Evolutionary conservation across 2,888 invertebrate species (phyloP).

Genomic region (Parthenolecanium corni): DNA sequence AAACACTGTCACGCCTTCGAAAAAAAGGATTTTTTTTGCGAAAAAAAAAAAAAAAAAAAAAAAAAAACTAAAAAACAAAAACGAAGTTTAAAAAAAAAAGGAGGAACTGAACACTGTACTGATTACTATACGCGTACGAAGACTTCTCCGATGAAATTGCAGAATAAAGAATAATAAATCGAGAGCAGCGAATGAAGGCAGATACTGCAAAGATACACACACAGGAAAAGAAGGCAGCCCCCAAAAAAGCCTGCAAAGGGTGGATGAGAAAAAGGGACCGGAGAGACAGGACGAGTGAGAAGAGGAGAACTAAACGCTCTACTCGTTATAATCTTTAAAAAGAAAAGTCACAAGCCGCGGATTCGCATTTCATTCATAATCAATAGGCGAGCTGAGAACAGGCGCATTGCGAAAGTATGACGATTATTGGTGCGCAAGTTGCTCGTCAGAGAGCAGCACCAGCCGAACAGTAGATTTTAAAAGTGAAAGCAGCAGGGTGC

Average conservation of each 20-base stretch:
- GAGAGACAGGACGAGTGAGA: background rate
- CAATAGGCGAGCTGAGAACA: background rate
- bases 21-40: background rate
- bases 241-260: background rate
- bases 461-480: no score
- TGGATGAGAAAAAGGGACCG: background rate
- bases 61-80: background rate
- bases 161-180: background rate
- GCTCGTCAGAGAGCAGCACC: background rate
- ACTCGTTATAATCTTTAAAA: background rate
- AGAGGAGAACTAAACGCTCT: background rate
- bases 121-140: slow-evolving; percentile 20
- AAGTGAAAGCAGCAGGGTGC: no score
- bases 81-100: background rate
- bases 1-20: background rate
- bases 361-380: slow-evolving; percentile 1
- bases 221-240: background rate
- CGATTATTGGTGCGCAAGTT: no score
- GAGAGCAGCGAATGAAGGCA: background rate
- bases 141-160: slow-evolving; percentile 14
- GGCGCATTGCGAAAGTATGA: background rate
- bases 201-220: background rate
- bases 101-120: background rate
- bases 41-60: background rate
- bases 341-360: background rate